A percentile compares a stretch with the other conserved stretches of the same genome.
Evolutionary conservation across 2,888 invertebrate genomes (phyloP).

Genomic region (Dynastes hyllus): DNA sequence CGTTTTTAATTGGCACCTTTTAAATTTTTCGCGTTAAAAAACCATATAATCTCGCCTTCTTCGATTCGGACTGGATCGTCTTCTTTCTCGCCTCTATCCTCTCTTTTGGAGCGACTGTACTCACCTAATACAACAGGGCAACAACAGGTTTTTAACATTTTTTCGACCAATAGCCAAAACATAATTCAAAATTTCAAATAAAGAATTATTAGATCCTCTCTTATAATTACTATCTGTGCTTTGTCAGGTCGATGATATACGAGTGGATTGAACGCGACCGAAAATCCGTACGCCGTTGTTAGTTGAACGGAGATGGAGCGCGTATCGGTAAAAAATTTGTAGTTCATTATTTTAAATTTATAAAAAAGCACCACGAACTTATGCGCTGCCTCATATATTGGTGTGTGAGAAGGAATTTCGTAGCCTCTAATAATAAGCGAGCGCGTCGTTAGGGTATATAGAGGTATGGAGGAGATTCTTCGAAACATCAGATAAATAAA

Average conservation of each 20-base stretch:
- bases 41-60: too few relatives aligned
- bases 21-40: too few relatives aligned
- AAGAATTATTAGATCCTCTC: conserved; percentile 57
- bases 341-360: conserved; percentile 53
- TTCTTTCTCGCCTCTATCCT: not conserved
- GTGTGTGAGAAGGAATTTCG: conserved; percentile 32
- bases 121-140: not conserved
- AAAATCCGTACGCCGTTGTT: not conserved
- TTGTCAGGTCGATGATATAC: conserved; percentile 59
- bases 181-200: conserved; percentile 61
- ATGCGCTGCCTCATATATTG: conserved; percentile 10
- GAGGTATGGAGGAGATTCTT: conserved; percentile 8
- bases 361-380: conserved; percentile 44
- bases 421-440: conserved; percentile 9
- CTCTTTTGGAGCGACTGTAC: conserved; percentile 25
- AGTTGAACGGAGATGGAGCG: conserved; percentile 24
- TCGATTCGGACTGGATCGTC: too few relatives aligned
- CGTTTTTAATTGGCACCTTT: too few relatives aligned
- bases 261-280: conserved; percentile 42
- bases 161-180: conserved; percentile 59
- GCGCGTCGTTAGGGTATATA: not conserved
- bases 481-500: conserved; percentile 14
- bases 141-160: conserved; percentile 50
- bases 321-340: conserved; percentile 49
- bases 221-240: conserved; percentile 59